Conservation (phyloP, 2,888 invertebrate species). For the Callinectes sapidus region DNA sequence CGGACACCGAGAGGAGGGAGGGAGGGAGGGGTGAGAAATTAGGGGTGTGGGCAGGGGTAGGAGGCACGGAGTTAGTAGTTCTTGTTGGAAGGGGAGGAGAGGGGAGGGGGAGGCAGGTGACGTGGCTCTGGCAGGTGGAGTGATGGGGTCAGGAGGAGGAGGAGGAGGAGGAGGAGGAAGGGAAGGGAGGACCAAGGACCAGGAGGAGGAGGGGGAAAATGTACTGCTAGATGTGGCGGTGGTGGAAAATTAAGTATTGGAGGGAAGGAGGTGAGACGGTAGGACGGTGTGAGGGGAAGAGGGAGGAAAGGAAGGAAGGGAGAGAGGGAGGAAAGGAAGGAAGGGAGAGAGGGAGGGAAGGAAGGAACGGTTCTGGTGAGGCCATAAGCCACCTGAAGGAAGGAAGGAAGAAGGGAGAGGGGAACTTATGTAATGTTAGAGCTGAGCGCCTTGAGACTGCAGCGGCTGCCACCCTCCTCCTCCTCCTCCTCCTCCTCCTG, state of each 20-base stretch:
- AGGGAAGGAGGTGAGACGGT: background rate
- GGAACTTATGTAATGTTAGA: constrained; percentile 21
- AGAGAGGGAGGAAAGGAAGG: background rate
- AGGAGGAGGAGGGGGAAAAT: background rate
- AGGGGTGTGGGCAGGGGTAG: background rate
- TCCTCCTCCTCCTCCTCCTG: background rate
- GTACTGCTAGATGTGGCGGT: background rate
- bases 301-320: background rate
- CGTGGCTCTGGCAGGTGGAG: background rate
- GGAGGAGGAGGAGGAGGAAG: constrained; percentile 9
- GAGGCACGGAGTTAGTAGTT: background rate
- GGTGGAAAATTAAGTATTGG: constrained; percentile 2
- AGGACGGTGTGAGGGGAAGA: background rate
- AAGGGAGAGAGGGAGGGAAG: background rate
- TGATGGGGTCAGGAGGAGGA: constrained; percentile 17
- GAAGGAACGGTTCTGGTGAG: background rate
- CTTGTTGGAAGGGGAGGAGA: background rate
- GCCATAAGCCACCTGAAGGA: constrained; percentile 18
- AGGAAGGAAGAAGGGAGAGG: constrained; percentile 15
- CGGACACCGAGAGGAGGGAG: background rate
- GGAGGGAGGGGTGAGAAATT: background rate
- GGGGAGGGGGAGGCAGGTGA: background rate
- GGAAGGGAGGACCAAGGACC: background rate
- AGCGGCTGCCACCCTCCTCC: constrained; percentile 12
- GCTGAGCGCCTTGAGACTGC: constrained; percentile 40